Evolutionary conservation across 2,888 invertebrate species (phyloP), one percentile per base, ranked within the genome.

Genomic region (Chymomyza fuscimana): DNA sequence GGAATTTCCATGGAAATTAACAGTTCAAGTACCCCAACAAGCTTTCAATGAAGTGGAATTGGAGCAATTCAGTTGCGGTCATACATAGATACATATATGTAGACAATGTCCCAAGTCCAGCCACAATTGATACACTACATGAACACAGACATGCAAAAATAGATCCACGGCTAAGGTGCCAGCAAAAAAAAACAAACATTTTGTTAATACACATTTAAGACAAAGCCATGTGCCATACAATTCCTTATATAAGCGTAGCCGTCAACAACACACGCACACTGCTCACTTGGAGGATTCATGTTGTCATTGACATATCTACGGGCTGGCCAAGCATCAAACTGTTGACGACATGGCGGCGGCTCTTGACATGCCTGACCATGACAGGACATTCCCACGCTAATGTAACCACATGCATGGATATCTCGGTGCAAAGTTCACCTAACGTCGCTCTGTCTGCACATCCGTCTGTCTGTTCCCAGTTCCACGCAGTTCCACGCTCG

Each of bases 1-100:
- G 67, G 62, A 67, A 73, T 74, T 82, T 85, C 73, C 68, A 72
- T 71, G 67, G 68, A 79, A 86, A 81, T 86, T 83, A 86, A 83
- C 77, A 83, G 86, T 81, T 86, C 82, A 78, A 81, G 63, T 74
- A 74, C 74, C 74, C 72, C 51, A 12, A 22, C 16, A 63, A 63
- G 5, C 32, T 32, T 46, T 46, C 40, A 46, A 46, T 46, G 40
- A 46, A 46, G 12, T 46, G 40, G 40, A 46, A 46, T 46, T 12
- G 40, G 0, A 46, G 40, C 12, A 46, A 46, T 12, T 46, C 12
- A 46, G 3, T n/a, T n/a, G 40, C 40, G 12, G 2, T 2, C 40
- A 46, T 46, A 10, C 40, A 32, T 7, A 3, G 12, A 12, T 12
- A 4, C n/a, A n/a, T 4, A 46, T 4, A 12, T 46, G 12, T 5